Conservation (phyloP, 2,888 invertebrate species). For the Agonopterix subpropinquella region DNA sequence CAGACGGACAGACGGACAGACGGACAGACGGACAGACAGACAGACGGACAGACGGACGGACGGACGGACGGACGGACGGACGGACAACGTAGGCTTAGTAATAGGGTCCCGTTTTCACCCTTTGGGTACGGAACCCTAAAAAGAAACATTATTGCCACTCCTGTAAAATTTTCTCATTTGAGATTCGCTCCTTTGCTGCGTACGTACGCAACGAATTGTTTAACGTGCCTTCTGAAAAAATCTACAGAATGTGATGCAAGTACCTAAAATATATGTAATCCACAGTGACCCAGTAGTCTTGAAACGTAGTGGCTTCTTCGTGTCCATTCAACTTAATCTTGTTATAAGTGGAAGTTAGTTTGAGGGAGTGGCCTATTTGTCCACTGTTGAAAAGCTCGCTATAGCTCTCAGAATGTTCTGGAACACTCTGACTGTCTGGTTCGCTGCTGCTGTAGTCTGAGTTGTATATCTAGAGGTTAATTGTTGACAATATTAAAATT, state of each 20-base stretch:
- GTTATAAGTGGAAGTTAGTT: constrained; percentile 81
- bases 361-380: constrained; percentile 78
- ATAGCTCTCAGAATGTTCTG: constrained; percentile 18
- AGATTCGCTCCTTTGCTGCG: too few relatives aligned
- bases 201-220: too few relatives aligned
- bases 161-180: too few relatives aligned
- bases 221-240: too few relatives aligned
- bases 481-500: not conserved
- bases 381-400: constrained; percentile 75
- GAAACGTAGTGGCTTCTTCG: constrained; percentile 84
- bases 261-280: constrained; percentile 94
- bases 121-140: too few relatives aligned
- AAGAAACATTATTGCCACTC: too few relatives aligned
- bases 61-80: too few relatives aligned
- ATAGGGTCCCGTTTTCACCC: too few relatives aligned
- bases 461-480: constrained; percentile 37
- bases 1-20: too few relatives aligned
- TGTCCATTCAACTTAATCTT: constrained; percentile 58
- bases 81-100: too few relatives aligned
- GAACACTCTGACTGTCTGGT: not conserved
- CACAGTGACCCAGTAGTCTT: constrained; percentile 85
- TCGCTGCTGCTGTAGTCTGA: constrained; percentile 26
- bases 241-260: not conserved
- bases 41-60: too few relatives aligned
- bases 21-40: too few relatives aligned